A percentile compares a stretch with the other conserved stretches of the same genome.
Conservation (phyloP, 2,113 vertebrate species). For the Monarcha castaneiventris region DNA sequence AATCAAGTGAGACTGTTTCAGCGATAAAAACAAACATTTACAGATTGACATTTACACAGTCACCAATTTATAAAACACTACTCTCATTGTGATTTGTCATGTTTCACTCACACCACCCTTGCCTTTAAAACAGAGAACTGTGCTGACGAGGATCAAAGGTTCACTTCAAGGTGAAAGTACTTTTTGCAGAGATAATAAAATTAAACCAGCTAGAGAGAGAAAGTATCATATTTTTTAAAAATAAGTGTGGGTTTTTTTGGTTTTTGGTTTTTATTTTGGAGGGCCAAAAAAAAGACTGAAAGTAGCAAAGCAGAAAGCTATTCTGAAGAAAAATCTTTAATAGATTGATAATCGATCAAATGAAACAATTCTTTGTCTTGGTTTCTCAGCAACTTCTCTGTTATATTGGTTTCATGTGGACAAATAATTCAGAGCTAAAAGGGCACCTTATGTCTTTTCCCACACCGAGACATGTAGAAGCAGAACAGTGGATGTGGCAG, state of each 20-base stretch:
- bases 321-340: background rate
- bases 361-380: background rate
- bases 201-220: background rate
- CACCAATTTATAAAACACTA: constrained; percentile 32
- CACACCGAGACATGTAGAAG: background rate
- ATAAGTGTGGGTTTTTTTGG: background rate
- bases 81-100: constrained; percentile 21
- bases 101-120: background rate
- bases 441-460: background rate
- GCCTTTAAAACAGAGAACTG: background rate
- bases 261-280: background rate
- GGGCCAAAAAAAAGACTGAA: background rate
- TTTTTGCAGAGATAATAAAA: background rate
- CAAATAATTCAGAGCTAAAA: background rate
- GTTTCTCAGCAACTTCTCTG: background rate
- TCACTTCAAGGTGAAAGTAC: constrained; percentile 5
- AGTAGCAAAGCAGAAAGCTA: background rate
- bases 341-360: background rate
- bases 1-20: constrained; percentile 51
- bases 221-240: background rate
- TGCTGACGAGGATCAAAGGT: background rate
- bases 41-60: constrained; percentile 47
- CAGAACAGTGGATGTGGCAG: background rate
- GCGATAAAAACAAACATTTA: constrained; percentile 52
- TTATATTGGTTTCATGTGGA: background rate